Evolutionary conservation across 2,113 vertebrate genomes (phyloP).

Genomic region (Rafetus swinhoei): DNA sequence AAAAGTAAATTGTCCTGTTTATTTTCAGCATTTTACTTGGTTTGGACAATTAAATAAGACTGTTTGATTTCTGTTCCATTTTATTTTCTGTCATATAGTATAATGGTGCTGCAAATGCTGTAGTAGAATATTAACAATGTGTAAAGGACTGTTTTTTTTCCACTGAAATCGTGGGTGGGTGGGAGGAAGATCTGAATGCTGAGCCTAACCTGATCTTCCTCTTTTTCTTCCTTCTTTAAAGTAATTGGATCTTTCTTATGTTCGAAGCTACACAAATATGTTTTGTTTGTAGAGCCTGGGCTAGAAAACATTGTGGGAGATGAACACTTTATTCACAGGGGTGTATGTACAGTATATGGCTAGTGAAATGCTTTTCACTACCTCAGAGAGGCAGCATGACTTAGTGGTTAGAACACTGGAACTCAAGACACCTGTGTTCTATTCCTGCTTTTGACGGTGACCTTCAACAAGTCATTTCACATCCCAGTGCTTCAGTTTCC

Average conservation of each 20-base stretch:
- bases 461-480: not conserved
- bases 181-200: not conserved
- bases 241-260: not conserved
- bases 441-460: not conserved
- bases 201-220: not conserved
- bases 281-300: not conserved
- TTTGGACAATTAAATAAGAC: conserved; percentile 9
- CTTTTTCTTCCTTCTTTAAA: conserved; percentile 4
- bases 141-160: not conserved
- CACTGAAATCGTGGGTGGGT: not conserved
- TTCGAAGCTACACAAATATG: not conserved
- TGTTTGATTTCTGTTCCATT: not conserved
- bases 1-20: not conserved
- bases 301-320: not conserved
- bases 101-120: not conserved
- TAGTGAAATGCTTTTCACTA: not conserved
- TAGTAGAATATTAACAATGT: not conserved
- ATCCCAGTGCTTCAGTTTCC: not conserved
- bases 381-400: not conserved
- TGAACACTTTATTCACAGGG: not conserved
- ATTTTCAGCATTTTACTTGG: not conserved
- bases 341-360: not conserved
- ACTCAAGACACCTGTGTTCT: not conserved
- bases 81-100: not conserved
- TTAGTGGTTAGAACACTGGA: not conserved